Evolutionary conservation across 1,140 invertebrate genomes (phyloP).

Genomic region (Temnothorax curvispinosus): DNA sequence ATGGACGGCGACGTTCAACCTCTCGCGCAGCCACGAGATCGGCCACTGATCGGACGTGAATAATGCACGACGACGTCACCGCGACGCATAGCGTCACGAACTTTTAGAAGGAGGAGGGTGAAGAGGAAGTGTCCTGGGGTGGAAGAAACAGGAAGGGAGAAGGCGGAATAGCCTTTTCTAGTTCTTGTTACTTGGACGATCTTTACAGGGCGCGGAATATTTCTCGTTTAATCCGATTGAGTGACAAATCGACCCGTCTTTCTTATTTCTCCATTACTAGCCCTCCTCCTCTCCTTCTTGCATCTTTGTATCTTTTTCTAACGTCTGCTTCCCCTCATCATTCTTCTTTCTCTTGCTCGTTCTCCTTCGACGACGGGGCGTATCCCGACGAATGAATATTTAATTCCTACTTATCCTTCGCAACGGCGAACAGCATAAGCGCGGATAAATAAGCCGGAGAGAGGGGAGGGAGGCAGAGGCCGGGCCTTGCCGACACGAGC

Average conservation of each 20-base stretch:
- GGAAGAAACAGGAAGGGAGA: background rate
- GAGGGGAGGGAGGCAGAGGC: background rate
- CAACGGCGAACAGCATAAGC: constrained; percentile 59
- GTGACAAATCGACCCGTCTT: constrained; percentile 62
- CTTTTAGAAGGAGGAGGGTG: constrained; percentile 14
- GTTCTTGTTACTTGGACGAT: background rate
- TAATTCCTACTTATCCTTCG: constrained; percentile 74
- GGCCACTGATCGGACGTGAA: constrained; percentile 64
- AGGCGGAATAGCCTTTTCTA: background rate
- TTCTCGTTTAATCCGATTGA: constrained; percentile 70
- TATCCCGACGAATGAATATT: constrained; percentile 75
- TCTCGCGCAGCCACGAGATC: background rate
- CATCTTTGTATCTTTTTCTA: background rate
- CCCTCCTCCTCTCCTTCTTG: background rate
- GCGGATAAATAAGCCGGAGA: constrained; percentile 72
- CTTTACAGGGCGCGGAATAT: constrained; percentile 6
- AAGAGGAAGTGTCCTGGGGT: background rate
- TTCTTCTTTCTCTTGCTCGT: constrained; percentile 2
- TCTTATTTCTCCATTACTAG: background rate
- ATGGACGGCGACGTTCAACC: constrained; percentile 23
- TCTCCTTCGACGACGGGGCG: constrained; percentile 24
- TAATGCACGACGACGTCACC: constrained; percentile 59
- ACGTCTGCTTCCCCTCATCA: background rate
- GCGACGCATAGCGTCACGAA: constrained; percentile 42
- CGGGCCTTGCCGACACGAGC: constrained; percentile 56